phyloP scores from a whole-genome alignment of 64 coral and sea anemone species.

The Montipora efflorescens region DNA sequence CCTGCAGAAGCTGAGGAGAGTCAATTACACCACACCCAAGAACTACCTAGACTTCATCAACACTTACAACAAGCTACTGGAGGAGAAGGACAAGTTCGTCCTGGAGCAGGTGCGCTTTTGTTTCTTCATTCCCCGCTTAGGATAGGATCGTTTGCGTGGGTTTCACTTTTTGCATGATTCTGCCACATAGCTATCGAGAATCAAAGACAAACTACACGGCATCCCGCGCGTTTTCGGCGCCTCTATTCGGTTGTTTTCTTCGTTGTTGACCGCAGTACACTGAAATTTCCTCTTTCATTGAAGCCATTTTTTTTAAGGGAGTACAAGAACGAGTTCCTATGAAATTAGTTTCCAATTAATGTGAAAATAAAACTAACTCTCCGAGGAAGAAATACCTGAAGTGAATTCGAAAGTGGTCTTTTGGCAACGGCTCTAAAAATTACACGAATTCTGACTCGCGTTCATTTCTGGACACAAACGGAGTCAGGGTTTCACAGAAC shows the following conservation, averaged over 20 bases:
- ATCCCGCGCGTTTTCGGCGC: too few species aligned
- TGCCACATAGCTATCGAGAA: neutral
- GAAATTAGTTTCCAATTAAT: too few species aligned
- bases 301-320: too few species aligned
- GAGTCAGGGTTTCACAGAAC: neutral
- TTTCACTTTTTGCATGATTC: neutral
- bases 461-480: neutral
- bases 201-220: neutral
- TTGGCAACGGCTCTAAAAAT: too few species aligned
- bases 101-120: slow-evolving; percentile 81
- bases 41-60: slow-evolving; percentile 99
- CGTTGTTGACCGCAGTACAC: too few species aligned
- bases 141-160: neutral
- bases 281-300: too few species aligned
- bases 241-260: too few species aligned
- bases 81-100: slow-evolving; percentile 98
- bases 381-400: too few species aligned
- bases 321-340: too few species aligned
- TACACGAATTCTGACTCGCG: neutral
- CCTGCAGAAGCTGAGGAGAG: slow-evolving; percentile 92
- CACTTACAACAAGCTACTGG: slow-evolving; percentile 97
- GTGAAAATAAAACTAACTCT: too few species aligned
- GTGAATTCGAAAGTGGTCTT: too few species aligned
- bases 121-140: neutral
- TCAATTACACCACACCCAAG: slow-evolving; percentile 97